Percentiles rank a stretch among this genome's conserved stretches.
Conservation (phyloP, 2,113 vertebrate genomes). For the pig (Sus scrofa) region T2T-Sscrofa CM000812.6:176849501-176850000, state of each 20-base stretch:
- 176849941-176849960: constrained; percentile 96
- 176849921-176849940: constrained; percentile 94
- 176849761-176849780: constrained; percentile 94
- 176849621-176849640: constrained; percentile 97
- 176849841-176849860: constrained; percentile 95
- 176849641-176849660: constrained; percentile 96
- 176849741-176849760: constrained; percentile 96
- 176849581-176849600: constrained; percentile 97
- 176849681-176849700: constrained; percentile 97
- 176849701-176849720: constrained; percentile 95
- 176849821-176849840: constrained; percentile 95
- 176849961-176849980: constrained; percentile 96
- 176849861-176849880: constrained; percentile 93
- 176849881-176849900: constrained; percentile 97
- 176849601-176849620: constrained; percentile 95
- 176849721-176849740: constrained; percentile 96
- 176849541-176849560: constrained; percentile 91
- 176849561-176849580: constrained; percentile 96
- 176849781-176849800: constrained; percentile 95
- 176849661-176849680: constrained; percentile 95
- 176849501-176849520: constrained; percentile 94
- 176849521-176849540: constrained; percentile 94
- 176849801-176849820: constrained; percentile 97
- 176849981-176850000: constrained; percentile 95
- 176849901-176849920: constrained; percentile 96